phyloP scores from a whole-genome alignment of 2,113 vertebrate species.

The Oreochromis tanganicae region DNA sequence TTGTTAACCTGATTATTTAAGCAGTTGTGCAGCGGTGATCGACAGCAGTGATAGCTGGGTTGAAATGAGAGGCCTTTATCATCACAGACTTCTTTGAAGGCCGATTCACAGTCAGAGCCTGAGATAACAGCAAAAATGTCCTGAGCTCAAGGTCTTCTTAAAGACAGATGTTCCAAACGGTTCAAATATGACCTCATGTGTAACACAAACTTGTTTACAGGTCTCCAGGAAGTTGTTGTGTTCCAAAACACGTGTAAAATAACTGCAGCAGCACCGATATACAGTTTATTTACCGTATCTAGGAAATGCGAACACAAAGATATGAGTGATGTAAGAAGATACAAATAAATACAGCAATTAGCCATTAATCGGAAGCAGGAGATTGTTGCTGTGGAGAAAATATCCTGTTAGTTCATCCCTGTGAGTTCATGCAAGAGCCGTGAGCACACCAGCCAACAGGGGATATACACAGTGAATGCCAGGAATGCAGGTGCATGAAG shows the following conservation, averaged over 20 bases:
- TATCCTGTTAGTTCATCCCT: slow-evolving; percentile 66
- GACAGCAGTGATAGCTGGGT: slow-evolving; percentile 3
- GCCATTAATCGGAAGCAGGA: slow-evolving; percentile 26
- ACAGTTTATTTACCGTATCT: neutral
- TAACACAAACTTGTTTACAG: neutral
- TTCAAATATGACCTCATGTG: neutral
- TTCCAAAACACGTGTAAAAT: neutral
- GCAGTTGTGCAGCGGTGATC: neutral
- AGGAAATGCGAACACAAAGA: slow-evolving; percentile 3
- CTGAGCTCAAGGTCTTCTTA: slow-evolving; percentile 17
- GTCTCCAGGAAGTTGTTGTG: neutral
- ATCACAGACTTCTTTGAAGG: slow-evolving; percentile 33
- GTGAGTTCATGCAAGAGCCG: neutral
- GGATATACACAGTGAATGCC: slow-evolving; percentile 55
- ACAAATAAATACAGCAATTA: slow-evolving; percentile 35
- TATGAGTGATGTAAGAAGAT: neutral
- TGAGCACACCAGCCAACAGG: slow-evolving; percentile 40
- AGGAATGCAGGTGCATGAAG: slow-evolving; percentile 66
- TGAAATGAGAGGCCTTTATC: slow-evolving; percentile 19
- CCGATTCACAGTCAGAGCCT: neutral
- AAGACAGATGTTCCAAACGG: slow-evolving; percentile 40
- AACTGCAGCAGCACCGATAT: neutral
- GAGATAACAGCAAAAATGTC: slow-evolving; percentile 43
- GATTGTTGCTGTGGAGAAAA: slow-evolving; percentile 19
- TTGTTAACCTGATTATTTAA: slow-evolving; percentile 15